Conservation (phyloP, 1,140 invertebrate genomes). For the Drosophila melanogaster region Release_6_plus_ISO1_MT NC_004354.4:5466501-5467000, state of each 20-base stretch:
- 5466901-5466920: no score
- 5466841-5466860: neutral
- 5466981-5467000: no score
- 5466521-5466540: conserved; percentile 4
- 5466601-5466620: neutral
- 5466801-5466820: conserved; percentile 24
- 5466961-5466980: no score
- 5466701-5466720: conserved; percentile 2
- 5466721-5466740: neutral
- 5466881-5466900: neutral
- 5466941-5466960: no score
- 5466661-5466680: conserved; percentile 48
- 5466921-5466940: no score
- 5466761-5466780: conserved; percentile 52
- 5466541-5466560: neutral
- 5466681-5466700: conserved; percentile 39
- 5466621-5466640: conserved; percentile 22
- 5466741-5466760: conserved; percentile 41
- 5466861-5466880: neutral
- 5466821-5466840: no score
- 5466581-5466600: neutral
- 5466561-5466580: neutral
- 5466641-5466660: conserved; percentile 81
- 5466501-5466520: conserved; percentile 21
- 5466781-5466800: conserved; percentile 47